phyloP scores from a whole-genome alignment of 1,140 invertebrate genomes.

The Harpegnathos saltator region DNA sequence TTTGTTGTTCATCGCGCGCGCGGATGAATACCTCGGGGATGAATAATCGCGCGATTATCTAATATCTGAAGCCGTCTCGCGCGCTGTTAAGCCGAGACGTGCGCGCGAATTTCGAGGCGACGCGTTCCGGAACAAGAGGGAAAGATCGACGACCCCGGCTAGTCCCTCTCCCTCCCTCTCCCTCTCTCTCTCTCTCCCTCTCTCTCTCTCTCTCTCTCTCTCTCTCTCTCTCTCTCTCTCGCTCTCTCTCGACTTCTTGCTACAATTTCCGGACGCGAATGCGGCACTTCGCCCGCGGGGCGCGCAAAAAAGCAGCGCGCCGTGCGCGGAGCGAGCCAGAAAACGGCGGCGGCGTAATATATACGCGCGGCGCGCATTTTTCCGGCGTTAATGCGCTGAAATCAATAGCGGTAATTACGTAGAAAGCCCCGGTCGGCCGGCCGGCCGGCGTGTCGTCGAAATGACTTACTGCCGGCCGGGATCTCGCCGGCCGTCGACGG shows the following conservation, averaged over 20 bases:
- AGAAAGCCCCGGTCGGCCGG: too few species aligned
- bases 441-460: slow-evolving; percentile 66
- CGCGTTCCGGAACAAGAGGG: slow-evolving; percentile 6
- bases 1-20: too few species aligned
- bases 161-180: too few species aligned
- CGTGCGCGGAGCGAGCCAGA: not conserved
- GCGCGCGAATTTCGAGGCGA: not conserved
- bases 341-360: slow-evolving; percentile 38
- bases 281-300: slow-evolving; percentile 40
- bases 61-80: too few species aligned
- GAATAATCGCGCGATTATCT: too few species aligned
- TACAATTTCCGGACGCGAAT: slow-evolving; percentile 50
- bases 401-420: slow-evolving; percentile 74
- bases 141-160: not conserved
- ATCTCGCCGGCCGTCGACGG: slow-evolving; percentile 19
- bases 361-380: slow-evolving; percentile 45
- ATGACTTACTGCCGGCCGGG: slow-evolving; percentile 52
- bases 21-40: too few species aligned
- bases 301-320: not conserved
- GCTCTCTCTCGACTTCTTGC: slow-evolving; percentile 10
- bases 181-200: not conserved
- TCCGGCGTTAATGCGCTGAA: slow-evolving; percentile 65
- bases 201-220: not conserved
- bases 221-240: not conserved
- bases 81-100: too few species aligned